Conservation (phyloP, 2,113 vertebrate species). For the Psilopsiagon aymara region DNA sequence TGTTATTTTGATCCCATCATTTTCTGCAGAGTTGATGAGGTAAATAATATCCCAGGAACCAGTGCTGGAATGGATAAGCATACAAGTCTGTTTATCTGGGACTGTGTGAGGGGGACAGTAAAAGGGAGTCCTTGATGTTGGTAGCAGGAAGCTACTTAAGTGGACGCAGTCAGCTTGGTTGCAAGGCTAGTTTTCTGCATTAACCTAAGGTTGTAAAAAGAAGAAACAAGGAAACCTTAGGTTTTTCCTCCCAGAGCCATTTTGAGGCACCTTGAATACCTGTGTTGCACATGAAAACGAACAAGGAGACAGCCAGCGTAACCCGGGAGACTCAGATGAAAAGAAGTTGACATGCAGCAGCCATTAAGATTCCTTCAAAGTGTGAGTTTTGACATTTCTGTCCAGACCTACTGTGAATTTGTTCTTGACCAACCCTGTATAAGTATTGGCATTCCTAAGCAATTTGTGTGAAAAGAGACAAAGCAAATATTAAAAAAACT, state of each 20-base stretch:
- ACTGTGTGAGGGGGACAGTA: background rate
- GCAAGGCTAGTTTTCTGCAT: background rate
- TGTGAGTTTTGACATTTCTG: background rate
- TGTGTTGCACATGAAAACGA: background rate
- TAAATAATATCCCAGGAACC: background rate
- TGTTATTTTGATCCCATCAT: background rate
- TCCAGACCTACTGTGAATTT: background rate
- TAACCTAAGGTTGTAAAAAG: background rate
- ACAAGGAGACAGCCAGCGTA: background rate
- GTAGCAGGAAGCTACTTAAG: background rate
- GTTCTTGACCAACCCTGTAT: background rate
- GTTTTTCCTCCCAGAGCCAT: background rate
- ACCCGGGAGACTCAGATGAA: background rate
- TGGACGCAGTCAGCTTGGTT: background rate
- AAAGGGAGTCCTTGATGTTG: background rate
- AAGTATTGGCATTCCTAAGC: background rate
- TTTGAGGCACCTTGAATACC: background rate
- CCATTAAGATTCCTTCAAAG: background rate
- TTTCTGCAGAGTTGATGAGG: background rate
- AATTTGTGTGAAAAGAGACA: background rate
- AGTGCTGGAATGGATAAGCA: background rate
- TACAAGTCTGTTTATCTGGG: background rate
- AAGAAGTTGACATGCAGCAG: background rate
- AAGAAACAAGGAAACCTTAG: fast-evolving
- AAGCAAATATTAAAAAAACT: background rate